phyloP scores from a whole-genome alignment of 2,113 vertebrate genomes.

The Butorides virescens region DNA sequence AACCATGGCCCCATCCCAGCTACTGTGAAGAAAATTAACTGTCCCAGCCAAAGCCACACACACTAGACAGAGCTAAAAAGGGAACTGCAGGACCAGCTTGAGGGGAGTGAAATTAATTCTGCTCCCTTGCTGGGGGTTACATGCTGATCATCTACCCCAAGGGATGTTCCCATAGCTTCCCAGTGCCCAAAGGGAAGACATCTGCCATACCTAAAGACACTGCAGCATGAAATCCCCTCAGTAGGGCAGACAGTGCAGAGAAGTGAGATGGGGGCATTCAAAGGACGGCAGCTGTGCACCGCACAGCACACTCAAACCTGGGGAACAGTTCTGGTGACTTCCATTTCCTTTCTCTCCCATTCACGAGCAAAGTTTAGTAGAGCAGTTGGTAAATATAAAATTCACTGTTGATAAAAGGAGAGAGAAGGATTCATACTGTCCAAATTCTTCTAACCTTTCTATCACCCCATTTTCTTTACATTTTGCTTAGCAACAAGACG shows the following conservation, averaged over 20 bases:
- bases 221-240: background rate
- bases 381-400: background rate
- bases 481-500: background rate
- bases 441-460: background rate
- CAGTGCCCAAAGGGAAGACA: background rate
- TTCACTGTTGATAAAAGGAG: background rate
- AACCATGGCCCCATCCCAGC: no score
- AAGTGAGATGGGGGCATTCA: background rate
- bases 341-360: background rate
- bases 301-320: background rate
- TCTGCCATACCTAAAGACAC: no score
- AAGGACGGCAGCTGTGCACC: background rate
- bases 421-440: background rate
- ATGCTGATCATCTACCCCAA: fast-evolving
- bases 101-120: fast-evolving
- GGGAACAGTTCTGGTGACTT: fast-evolving
- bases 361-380: background rate
- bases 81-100: background rate
- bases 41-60: no score
- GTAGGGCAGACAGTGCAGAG: background rate
- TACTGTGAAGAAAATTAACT: no score
- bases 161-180: background rate
- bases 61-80: background rate
- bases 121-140: fast-evolving
- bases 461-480: background rate